Evolutionary conservation across 2,888 invertebrate genomes (phyloP), one percentile per base, ranked within the genome.

Genomic region (Sinohyriopsis cumingii): DNA sequence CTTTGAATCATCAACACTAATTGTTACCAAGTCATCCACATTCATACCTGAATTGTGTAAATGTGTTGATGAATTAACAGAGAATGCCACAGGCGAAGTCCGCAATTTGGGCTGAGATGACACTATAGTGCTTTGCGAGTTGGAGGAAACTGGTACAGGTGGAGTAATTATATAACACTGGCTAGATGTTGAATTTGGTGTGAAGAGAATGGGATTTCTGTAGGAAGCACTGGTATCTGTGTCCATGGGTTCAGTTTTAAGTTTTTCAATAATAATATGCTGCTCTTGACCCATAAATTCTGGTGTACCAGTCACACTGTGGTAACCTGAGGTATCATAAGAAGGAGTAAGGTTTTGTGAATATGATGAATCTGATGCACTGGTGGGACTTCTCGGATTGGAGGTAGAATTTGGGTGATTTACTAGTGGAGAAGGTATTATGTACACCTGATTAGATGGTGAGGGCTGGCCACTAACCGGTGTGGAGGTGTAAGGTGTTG

Each of bases 281-380:
- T 22, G 28, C 60, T 63, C 53, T 45, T 53, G 45, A 63, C 68
- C 63, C 62, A 60, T 77, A 75, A 66, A 63, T 25, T 77, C 77
- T 45, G 73, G 65, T 59, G 75, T 77, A 63, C 75, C 64, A 45
- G 72, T 72, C 20, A 63, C 77, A 73, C 77, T 77, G 19, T 75
- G 68, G 67, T 75, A 77, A 12, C 77, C 77, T 53, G 77, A 77
- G 57, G 75, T 77, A 57, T 77, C 75, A 57, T 77, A 75, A 22
- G 45, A 45, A 45, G 69, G 65, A 55, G 24, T 59, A n/a, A 67
- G 55, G n/a, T 62, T 65, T 53, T 65, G 55, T 55, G 45, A 55
- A 9, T 28, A 54, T 55, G 55, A 60, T 1, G 56, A 22, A 28
- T 59, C 59, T 20, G 33, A 55, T 28, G 56, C 61, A 65, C 18